Conservation (phyloP, 2,888 invertebrate species). For the Chloroclysta siterata region DNA sequence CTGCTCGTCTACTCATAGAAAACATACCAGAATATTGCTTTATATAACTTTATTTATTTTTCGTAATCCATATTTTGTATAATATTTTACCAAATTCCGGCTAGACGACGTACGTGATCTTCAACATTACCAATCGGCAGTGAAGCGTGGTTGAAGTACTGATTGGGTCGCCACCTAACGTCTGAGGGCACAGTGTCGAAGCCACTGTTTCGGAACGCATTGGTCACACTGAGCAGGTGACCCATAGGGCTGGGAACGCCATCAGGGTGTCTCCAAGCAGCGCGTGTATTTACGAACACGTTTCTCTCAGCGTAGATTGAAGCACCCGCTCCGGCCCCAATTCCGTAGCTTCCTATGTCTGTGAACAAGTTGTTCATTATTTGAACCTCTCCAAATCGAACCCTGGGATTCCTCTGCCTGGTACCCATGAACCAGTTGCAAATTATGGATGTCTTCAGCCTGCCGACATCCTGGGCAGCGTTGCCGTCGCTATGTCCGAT, state of each 20-base stretch:
- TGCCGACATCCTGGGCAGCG: constrained; percentile 30
- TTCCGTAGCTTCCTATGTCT: constrained; percentile 30
- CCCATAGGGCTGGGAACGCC: constrained; percentile 27
- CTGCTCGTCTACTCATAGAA: too few species aligned
- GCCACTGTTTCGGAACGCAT: constrained; percentile 21
- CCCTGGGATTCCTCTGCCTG: constrained; percentile 35
- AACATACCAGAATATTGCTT: not conserved
- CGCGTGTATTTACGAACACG: constrained; percentile 30
- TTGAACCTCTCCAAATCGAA: constrained; percentile 35
- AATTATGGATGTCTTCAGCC: constrained; percentile 24
- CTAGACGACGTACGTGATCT: constrained; percentile 21
- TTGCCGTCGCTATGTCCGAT: constrained; percentile 33
- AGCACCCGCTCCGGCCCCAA: constrained; percentile 34
- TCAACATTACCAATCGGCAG: constrained; percentile 24
- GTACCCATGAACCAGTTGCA: constrained; percentile 37
- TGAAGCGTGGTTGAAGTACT: constrained; percentile 25
- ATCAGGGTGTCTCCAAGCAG: constrained; percentile 32
- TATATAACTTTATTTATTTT: not conserved
- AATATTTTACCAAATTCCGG: constrained; percentile 15
- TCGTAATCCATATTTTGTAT: constrained; percentile 2
- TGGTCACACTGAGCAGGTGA: constrained; percentile 8
- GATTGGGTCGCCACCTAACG: constrained; percentile 25
- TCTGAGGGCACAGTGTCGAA: constrained; percentile 19
- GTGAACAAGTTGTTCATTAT: constrained; percentile 39
- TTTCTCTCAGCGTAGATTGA: constrained; percentile 35